A percentile compares a stretch with the other conserved stretches of the same genome.
phyloP scores from a whole-genome alignment of 2,888 invertebrate species.

The Spatulosminthurus flaviceps region DNA sequence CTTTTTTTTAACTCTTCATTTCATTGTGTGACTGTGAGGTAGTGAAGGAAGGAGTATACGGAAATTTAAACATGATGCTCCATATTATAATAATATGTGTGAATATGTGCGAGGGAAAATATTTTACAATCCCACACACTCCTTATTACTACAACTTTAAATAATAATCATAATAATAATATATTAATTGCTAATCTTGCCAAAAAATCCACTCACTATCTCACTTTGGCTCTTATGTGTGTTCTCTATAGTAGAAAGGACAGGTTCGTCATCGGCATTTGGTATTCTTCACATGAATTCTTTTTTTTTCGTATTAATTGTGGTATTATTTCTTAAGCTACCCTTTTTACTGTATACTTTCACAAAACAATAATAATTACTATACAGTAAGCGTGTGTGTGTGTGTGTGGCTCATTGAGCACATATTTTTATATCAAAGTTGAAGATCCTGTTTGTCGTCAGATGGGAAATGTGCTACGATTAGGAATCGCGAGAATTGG shows the following conservation, averaged over 20 bases:
- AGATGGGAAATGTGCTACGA: conserved; percentile 62
- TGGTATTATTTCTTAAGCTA: neutral
- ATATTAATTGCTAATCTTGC: neutral
- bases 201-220: neutral
- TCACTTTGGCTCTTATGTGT: too few relatives aligned
- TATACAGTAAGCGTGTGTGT: too few relatives aligned
- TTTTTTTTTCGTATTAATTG: neutral
- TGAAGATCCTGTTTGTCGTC: conserved; percentile 1
- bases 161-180: too few relatives aligned
- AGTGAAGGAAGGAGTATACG: neutral
- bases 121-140: neutral
- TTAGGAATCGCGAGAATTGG: conserved; percentile 61
- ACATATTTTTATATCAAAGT: conserved; percentile 3
- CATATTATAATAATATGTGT: too few relatives aligned
- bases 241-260: neutral
- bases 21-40: too few relatives aligned
- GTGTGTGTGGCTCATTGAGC: neutral
- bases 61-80: neutral
- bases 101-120: conserved; percentile 21
- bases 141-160: too few relatives aligned
- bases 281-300: neutral
- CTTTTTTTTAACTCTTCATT: too few relatives aligned
- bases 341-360: neutral
- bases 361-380: neutral
- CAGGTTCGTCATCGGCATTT: neutral